These are phyloP conservation scores for Epinephelus cyanopodus DNA, from an alignment of 2,113 vertebrate species.

Conservation along the genomic window DNA sequence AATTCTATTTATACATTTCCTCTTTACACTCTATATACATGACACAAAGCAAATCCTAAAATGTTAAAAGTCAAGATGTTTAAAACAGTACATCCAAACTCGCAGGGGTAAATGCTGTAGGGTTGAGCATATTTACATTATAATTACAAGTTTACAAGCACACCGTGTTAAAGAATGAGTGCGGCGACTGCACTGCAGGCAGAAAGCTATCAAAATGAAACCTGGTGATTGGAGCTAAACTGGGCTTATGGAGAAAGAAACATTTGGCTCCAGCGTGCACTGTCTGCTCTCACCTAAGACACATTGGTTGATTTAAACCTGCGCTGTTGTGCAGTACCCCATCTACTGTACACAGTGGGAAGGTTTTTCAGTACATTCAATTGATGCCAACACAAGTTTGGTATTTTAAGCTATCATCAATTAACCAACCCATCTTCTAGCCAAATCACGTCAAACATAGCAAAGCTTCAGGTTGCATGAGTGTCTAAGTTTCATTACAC, in stretches of 20 bases:
- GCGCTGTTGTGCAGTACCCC: slow-evolving; percentile 37
- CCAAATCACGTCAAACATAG: slow-evolving; percentile 24
- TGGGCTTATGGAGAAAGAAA: slow-evolving; percentile 16
- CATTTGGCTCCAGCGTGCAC: slow-evolving; percentile 59
- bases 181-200: slow-evolving; percentile 39
- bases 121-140: slow-evolving; percentile 72
- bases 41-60: slow-evolving; percentile 46
- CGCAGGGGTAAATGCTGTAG: neutral
- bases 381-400: slow-evolving; percentile 52
- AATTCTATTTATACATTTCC: slow-evolving; percentile 30
- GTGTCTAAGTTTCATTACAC: slow-evolving; percentile 18
- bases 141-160: slow-evolving; percentile 70
- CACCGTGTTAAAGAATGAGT: slow-evolving; percentile 17
- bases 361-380: slow-evolving; percentile 74
- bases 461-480: slow-evolving; percentile 40
- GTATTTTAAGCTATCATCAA: slow-evolving; percentile 35
- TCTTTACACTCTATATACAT: slow-evolving; percentile 58
- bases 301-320: slow-evolving; percentile 67
- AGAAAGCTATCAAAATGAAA: slow-evolving; percentile 18
- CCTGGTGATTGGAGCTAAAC: slow-evolving; percentile 26
- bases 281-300: slow-evolving; percentile 70
- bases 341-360: slow-evolving; percentile 66
- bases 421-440: slow-evolving; percentile 1
- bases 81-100: slow-evolving; percentile 61
- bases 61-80: slow-evolving; percentile 35